Evolutionary conservation across 2,113 vertebrate species (phyloP).

Genomic region (Callorhinus ursinus): DNA sequence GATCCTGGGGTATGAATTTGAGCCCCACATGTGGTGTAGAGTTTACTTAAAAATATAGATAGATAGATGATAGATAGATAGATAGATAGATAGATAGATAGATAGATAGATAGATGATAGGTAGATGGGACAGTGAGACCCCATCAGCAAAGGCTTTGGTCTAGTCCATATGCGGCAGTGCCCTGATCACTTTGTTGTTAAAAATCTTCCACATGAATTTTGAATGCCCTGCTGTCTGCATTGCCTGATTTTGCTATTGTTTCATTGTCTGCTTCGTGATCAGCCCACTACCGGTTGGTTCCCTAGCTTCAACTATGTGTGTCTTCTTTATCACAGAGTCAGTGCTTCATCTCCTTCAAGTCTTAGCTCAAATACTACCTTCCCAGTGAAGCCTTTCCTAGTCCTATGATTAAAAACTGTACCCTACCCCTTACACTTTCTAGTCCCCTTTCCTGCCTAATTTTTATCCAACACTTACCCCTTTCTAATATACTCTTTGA

Average conservation of each 20-base stretch:
- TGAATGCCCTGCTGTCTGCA: background rate
- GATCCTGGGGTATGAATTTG: background rate
- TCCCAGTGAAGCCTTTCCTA: background rate
- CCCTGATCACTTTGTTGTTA: background rate
- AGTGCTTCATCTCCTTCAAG: background rate
- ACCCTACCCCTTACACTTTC: background rate
- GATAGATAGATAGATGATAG: background rate
- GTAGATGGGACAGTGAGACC: background rate
- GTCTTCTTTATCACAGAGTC: background rate
- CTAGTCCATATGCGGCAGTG: background rate
- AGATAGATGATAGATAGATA: background rate
- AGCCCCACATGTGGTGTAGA: background rate
- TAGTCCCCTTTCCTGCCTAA: background rate
- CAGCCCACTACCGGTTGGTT: background rate
- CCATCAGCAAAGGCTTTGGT: background rate
- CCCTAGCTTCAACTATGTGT: background rate
- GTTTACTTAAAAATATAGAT: background rate
- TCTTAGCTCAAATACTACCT: background rate
- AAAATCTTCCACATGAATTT: background rate
- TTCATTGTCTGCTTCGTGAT: background rate
- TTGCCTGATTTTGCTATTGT: background rate
- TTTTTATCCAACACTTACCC: background rate
- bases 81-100: background rate
- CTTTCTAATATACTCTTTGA: background rate
- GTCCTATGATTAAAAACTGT: background rate